Conservation (phyloP, 2,888 invertebrate species). For the Polydrusus cervinus region DNA sequence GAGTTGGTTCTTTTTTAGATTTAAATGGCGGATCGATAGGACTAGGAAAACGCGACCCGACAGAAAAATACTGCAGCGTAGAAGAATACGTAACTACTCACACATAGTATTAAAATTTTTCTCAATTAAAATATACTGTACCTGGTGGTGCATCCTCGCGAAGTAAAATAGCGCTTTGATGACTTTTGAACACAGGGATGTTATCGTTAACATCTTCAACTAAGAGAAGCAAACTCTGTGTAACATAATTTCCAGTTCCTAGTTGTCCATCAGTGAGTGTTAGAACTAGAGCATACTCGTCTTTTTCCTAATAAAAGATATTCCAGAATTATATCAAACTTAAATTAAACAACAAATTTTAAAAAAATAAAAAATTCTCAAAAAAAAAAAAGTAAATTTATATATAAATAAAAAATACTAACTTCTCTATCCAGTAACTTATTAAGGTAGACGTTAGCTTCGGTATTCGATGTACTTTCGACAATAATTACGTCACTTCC, state of each 20-base stretch:
- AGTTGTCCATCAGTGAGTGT: slow-evolving; percentile 91
- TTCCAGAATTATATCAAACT: background rate
- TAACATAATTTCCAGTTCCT: slow-evolving; percentile 90
- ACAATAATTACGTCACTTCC: slow-evolving; percentile 90
- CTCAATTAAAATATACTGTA: too few species aligned
- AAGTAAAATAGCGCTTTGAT: slow-evolving; percentile 86
- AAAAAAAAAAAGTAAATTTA: background rate
- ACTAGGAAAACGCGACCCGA: too few species aligned
- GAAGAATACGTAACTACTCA: too few species aligned
- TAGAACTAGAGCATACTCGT: slow-evolving; percentile 91
- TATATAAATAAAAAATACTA: too few species aligned
- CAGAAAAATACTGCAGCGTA: too few species aligned
- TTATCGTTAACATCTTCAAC: slow-evolving; percentile 96
- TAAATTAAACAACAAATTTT: background rate
- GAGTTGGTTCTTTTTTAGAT: too few species aligned
- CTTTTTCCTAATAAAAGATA: slow-evolving; percentile 77
- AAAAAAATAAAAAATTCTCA: background rate
- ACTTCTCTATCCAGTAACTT: slow-evolving; percentile 94
- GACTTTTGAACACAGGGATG: slow-evolving; percentile 89
- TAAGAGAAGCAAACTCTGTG: slow-evolving; percentile 89
- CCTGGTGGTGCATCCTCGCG: slow-evolving; percentile 84
- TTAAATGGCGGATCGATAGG: too few species aligned
- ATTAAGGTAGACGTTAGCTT: slow-evolving; percentile 91
- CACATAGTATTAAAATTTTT: too few species aligned
- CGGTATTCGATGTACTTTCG: slow-evolving; percentile 85